These are phyloP conservation scores for Ophion slaviceki DNA, from an alignment of 2,888 invertebrate genomes.

Conservation along the genomic window DNA sequence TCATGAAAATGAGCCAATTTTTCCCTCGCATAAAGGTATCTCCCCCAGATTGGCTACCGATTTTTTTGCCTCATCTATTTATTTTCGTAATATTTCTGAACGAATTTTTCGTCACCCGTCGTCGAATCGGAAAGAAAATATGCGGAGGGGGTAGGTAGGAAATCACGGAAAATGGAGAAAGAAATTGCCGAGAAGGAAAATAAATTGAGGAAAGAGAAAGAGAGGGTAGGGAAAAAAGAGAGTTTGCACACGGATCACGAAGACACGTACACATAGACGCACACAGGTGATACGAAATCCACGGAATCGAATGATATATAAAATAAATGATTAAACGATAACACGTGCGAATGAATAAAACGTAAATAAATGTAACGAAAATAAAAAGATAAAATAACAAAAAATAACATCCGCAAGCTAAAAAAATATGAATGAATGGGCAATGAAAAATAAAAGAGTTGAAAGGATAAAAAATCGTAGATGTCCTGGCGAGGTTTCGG, in stretches of 20 bases:
- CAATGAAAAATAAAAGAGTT: conserved; percentile 19
- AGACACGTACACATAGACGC: conserved; percentile 18
- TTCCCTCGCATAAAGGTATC: no score
- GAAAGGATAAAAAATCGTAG: conserved; percentile 53
- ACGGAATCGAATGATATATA: conserved; percentile 8
- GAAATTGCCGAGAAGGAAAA: background rate
- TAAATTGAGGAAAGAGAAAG: background rate
- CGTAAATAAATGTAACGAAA: conserved; percentile 17
- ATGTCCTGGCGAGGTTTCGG: conserved; percentile 59
- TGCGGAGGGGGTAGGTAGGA: background rate
- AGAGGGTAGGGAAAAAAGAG: background rate
- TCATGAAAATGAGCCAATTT: no score
- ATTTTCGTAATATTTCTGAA: background rate
- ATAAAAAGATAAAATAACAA: conserved; percentile 25
- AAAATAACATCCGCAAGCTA: conserved; percentile 15
- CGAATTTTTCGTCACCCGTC: background rate
- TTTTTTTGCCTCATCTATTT: background rate
- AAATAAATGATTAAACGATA: conserved; percentile 12
- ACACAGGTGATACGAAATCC: conserved; percentile 34
- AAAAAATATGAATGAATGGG: conserved; percentile 20
- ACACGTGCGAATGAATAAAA: background rate
- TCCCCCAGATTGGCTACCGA: background rate
- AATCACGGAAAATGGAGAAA: background rate
- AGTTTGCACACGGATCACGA: conserved; percentile 22
- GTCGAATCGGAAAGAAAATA: background rate